Percentiles rank a stretch among this genome's conserved stretches.
Conservation (phyloP, 2,888 invertebrate species). For the Octonoba sinensis region DNA sequence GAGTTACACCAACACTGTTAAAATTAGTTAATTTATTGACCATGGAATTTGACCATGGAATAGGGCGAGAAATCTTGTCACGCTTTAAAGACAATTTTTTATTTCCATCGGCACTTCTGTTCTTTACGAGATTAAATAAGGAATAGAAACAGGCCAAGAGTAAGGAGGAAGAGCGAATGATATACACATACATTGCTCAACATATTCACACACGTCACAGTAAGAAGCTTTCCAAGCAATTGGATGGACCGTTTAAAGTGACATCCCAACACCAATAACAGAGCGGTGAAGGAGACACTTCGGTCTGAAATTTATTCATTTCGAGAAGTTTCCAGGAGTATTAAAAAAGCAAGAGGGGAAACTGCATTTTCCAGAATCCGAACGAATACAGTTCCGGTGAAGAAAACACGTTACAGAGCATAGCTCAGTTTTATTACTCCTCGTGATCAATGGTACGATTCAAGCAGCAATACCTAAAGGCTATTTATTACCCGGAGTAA, state of each 20-base stretch:
- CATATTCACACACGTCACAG: constrained; percentile 3
- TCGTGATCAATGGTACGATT: constrained; percentile 58
- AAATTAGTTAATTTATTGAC: too few species aligned
- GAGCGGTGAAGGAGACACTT: constrained; percentile 11
- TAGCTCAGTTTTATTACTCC: constrained; percentile 54
- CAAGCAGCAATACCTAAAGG: constrained; percentile 57
- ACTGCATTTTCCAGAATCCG: constrained; percentile 7
- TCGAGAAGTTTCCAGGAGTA: constrained; percentile 4
- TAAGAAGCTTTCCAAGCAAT: constrained; percentile 21
- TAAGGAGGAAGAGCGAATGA: too few species aligned
- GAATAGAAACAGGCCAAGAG: too few species aligned
- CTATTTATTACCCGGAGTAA: constrained; percentile 54
- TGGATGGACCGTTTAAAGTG: constrained; percentile 46
- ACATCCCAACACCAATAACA: constrained; percentile 44
- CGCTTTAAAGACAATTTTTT: too few species aligned
- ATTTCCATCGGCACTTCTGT: too few species aligned
- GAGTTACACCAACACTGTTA: too few species aligned
- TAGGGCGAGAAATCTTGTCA: too few species aligned
- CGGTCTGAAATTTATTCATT: constrained; percentile 35
- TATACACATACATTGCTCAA: too few species aligned
- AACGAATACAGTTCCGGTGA: constrained; percentile 35
- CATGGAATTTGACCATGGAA: too few species aligned
- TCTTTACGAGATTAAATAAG: too few species aligned
- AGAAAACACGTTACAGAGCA: constrained; percentile 31
- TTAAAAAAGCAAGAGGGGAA: constrained; percentile 3